These are phyloP conservation scores for Heterotilapia buettikoferi DNA, from an alignment of 2,113 vertebrate genomes.

Conservation along the genomic window DNA sequence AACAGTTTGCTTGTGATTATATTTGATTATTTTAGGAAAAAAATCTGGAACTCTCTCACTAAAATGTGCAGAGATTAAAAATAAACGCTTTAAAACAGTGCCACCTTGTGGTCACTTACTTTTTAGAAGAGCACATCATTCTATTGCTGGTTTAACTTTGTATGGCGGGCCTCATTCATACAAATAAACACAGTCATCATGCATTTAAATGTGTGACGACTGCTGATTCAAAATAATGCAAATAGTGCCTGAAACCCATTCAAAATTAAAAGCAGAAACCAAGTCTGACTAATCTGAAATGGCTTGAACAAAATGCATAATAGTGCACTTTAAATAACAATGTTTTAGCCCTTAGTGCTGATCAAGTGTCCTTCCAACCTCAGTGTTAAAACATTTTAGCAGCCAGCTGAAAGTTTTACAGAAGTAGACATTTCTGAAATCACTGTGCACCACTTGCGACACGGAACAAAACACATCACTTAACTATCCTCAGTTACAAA, in stretches of 20 bases:
- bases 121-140: not conserved
- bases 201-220: not conserved
- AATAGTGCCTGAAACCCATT: not conserved
- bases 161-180: not conserved
- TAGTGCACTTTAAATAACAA: not conserved
- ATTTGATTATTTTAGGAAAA: not conserved
- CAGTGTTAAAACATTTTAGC: constrained; percentile 3
- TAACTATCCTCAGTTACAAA: not conserved
- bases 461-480: not conserved
- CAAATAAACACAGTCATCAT: not conserved
- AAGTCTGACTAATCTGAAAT: not conserved
- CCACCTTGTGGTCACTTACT: constrained; percentile 41
- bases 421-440: not conserved
- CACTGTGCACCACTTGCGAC: not conserved
- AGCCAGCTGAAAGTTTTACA: constrained; percentile 36
- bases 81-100: constrained; percentile 28
- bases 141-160: not conserved
- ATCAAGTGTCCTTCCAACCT: not conserved
- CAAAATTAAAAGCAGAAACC: not conserved
- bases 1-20: not conserved
- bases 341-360: constrained; percentile 19
- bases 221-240: not conserved
- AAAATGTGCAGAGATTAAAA: not conserved
- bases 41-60: not conserved
- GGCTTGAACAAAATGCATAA: not conserved